phyloP scores from a whole-genome alignment of 2,797 vertebrate species.

The Oryzias sinensis region DNA sequence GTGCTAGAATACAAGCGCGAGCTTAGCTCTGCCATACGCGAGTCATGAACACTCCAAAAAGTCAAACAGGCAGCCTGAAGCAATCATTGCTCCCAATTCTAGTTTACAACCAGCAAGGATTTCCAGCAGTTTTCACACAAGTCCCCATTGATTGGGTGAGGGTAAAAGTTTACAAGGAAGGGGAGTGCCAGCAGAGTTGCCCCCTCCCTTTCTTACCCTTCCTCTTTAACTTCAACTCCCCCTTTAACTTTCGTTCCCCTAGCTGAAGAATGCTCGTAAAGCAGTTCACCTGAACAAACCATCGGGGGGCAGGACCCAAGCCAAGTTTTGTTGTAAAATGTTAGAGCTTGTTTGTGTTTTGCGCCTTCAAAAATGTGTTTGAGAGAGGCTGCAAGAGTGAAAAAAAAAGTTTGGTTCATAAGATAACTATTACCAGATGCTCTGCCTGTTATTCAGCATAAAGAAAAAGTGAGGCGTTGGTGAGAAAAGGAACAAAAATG shows the following conservation, averaged over 20 bases:
- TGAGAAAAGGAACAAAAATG: conserved; percentile 40
- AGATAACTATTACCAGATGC: conserved; percentile 84
- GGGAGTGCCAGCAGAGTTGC: conserved; percentile 71
- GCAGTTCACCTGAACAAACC: conserved; percentile 81
- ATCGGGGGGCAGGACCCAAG: conserved; percentile 64
- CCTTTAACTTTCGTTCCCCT: conserved; percentile 75
- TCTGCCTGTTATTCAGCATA: conserved; percentile 65
- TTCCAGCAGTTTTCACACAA: conserved; percentile 69
- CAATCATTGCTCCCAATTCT: conserved; percentile 78
- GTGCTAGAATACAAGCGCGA: conserved; percentile 63
- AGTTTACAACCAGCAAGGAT: conserved; percentile 74
- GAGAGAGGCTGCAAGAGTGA: conserved; percentile 56
- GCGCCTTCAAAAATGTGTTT: conserved; percentile 63
- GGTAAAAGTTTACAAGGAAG: conserved; percentile 69
- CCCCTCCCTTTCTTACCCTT: conserved; percentile 59
- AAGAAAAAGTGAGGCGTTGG: conserved; percentile 39
- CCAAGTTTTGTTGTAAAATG: conserved; percentile 77
- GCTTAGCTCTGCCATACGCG: conserved; percentile 69
- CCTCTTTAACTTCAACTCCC: conserved; percentile 75
- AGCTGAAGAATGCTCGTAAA: conserved; percentile 83
- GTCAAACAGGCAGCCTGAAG: conserved; percentile 77
- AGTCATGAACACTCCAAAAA: conserved; percentile 68
- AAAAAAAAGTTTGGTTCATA: conserved; percentile 75
- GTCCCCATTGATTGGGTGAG: conserved; percentile 64
- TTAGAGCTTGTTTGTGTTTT: conserved; percentile 80